These are phyloP conservation scores for Gonocerus acuteangulatus DNA, from an alignment of 2,888 invertebrate species.

Conservation along the genomic window DNA sequence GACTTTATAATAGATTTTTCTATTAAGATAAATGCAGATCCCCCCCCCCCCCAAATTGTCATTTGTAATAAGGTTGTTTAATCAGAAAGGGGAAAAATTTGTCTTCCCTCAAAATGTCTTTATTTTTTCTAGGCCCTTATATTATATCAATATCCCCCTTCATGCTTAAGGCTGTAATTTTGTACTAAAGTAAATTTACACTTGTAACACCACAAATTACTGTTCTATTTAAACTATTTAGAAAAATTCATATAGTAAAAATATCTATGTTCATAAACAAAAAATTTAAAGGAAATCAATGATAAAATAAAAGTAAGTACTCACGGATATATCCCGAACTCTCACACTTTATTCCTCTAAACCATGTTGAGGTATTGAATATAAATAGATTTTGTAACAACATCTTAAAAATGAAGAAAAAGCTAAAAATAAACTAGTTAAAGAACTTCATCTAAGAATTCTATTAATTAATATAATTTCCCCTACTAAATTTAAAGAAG, in stretches of 20 bases:
- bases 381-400: slow-evolving; percentile 57
- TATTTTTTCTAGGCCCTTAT: too few relatives aligned
- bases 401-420: slow-evolving; percentile 58
- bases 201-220: slow-evolving; percentile 60
- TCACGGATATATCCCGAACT: slow-evolving; percentile 49
- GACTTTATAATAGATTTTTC: too few relatives aligned
- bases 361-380: slow-evolving; percentile 56
- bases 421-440: slow-evolving; percentile 50
- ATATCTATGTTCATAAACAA: background rate
- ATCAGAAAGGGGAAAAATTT: too few relatives aligned
- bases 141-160: too few relatives aligned
- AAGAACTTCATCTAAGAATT: slow-evolving; percentile 48
- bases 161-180: too few relatives aligned
- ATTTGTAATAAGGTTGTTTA: too few relatives aligned
- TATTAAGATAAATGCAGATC: too few relatives aligned
- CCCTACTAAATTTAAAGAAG: slow-evolving; percentile 58
- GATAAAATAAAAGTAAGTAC: slow-evolving; percentile 54
- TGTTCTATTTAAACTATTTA: slow-evolving; percentile 60
- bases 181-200: slow-evolving; percentile 46
- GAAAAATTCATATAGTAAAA: slow-evolving; percentile 32
- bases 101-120: too few relatives aligned
- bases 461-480: slow-evolving; percentile 59
- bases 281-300: slow-evolving; percentile 42
- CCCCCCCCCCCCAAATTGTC: too few relatives aligned
- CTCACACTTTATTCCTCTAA: slow-evolving; percentile 49